phyloP scores from a whole-genome alignment of 1,140 invertebrate genomes.

The Atta cephalotes region DNA sequence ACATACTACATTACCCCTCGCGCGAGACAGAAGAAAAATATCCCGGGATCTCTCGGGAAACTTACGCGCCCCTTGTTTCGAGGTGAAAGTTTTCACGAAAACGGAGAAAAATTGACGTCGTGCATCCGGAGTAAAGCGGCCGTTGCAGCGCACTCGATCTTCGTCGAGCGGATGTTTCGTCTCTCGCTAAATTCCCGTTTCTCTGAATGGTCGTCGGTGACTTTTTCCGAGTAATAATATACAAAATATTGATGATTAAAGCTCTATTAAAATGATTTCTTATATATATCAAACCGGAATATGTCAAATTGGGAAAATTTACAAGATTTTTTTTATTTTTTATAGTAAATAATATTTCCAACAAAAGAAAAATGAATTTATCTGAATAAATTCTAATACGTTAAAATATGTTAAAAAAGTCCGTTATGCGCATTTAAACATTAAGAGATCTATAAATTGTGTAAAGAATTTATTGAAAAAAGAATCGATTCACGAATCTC shows the following conservation, averaged over 20 bases:
- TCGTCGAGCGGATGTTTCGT: constrained; percentile 56
- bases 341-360: neutral
- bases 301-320: neutral
- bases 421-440: neutral
- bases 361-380: neutral
- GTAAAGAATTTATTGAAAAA: neutral
- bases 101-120: constrained; percentile 60
- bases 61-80: constrained; percentile 36
- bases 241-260: neutral
- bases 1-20: constrained; percentile 42
- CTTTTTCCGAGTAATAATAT: neutral
- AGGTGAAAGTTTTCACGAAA: constrained; percentile 54
- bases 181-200: constrained; percentile 41
- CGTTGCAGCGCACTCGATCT: constrained; percentile 58
- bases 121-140: constrained; percentile 57
- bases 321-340: neutral
- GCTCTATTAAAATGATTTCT: neutral
- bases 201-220: neutral
- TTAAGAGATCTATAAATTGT: neutral
- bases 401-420: neutral
- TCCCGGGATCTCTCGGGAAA: constrained; percentile 46
- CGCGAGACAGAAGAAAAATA: constrained; percentile 70
- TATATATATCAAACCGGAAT: too few relatives aligned
- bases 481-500: neutral
- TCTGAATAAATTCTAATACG: neutral